Conservation (phyloP, 1,140 invertebrate species). For the Drosophila erecta region DNA sequence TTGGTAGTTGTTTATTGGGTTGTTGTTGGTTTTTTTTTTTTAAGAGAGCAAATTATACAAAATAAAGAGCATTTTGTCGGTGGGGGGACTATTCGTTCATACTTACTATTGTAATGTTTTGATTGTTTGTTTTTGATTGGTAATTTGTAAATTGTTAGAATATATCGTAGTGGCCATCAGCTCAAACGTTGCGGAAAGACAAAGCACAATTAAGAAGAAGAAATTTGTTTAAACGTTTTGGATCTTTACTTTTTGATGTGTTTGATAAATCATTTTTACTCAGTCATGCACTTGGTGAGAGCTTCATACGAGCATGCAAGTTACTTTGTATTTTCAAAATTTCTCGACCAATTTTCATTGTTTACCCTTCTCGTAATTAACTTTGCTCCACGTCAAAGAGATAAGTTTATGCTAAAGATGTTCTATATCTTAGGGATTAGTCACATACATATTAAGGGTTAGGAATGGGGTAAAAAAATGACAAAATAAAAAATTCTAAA, state of each 20-base stretch:
- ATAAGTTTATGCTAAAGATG: constrained; percentile 53
- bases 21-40: constrained; percentile 27
- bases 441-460: constrained; percentile 53
- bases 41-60: constrained; percentile 55
- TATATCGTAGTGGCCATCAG: constrained; percentile 85
- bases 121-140: constrained; percentile 74
- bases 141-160: constrained; percentile 80
- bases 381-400: constrained; percentile 73
- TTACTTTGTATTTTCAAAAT: constrained; percentile 20
- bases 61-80: constrained; percentile 29
- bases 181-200: constrained; percentile 85
- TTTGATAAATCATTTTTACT: constrained; percentile 19
- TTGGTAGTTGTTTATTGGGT: constrained; percentile 37
- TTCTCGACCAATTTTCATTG: constrained; percentile 42
- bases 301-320: constrained; percentile 56
- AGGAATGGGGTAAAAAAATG: constrained; percentile 18
- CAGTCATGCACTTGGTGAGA: constrained; percentile 25
- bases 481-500: constrained; percentile 21
- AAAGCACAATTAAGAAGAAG: constrained; percentile 84
- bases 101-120: constrained; percentile 75
- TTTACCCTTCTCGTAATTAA: constrained; percentile 67
- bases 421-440: constrained; percentile 50
- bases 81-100: constrained; percentile 58
- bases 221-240: constrained; percentile 71
- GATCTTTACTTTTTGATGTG: constrained; percentile 14